Percentiles rank a stretch among this genome's conserved stretches.
These are phyloP conservation scores for Eidolon dupreanum DNA, from an alignment of 2,797 vertebrate genomes.

Conservation along the genomic window DNA sequence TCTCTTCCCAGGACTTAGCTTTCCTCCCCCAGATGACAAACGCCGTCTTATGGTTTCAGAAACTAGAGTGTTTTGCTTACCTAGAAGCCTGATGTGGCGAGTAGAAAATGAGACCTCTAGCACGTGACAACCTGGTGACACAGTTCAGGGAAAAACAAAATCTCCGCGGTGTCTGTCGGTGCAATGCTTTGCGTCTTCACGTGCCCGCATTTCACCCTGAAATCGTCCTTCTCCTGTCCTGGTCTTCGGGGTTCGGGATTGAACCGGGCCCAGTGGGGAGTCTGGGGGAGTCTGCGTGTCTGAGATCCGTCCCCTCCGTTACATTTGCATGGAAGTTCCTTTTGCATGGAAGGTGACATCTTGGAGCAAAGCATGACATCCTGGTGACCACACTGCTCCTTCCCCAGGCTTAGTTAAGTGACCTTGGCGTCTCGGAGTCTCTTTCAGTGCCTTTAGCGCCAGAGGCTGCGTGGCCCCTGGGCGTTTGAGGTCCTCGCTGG, in stretches of 20 bases:
- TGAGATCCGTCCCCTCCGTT: not conserved
- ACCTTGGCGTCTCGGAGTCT: not conserved
- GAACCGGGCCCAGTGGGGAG: not conserved
- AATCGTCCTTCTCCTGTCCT: not conserved
- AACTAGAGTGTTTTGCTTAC: not conserved
- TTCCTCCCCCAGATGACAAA: not conserved
- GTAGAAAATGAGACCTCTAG: not conserved
- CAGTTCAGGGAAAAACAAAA: not conserved
- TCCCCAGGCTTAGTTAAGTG: not conserved
- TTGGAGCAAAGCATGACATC: not conserved
- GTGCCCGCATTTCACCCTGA: not conserved
- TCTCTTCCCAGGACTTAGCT: not conserved
- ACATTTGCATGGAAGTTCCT: not conserved
- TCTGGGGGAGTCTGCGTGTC: not conserved
- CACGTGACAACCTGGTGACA: not conserved
- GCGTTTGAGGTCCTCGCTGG: not conserved
- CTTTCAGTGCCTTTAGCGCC: not conserved
- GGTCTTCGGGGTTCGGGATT: not conserved
- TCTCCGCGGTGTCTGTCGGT: rapidly evolving
- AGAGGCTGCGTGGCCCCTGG: not conserved
- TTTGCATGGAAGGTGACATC: not conserved
- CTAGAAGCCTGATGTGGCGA: not conserved
- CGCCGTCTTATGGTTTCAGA: not conserved
- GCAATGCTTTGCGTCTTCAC: not conserved
- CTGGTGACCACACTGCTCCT: not conserved